A percentile compares a stretch with the other conserved stretches of the same genome.
These are phyloP conservation scores for Thunnus albacares DNA, from an alignment of 2,797 vertebrate species.

Conservation along the genomic window DNA sequence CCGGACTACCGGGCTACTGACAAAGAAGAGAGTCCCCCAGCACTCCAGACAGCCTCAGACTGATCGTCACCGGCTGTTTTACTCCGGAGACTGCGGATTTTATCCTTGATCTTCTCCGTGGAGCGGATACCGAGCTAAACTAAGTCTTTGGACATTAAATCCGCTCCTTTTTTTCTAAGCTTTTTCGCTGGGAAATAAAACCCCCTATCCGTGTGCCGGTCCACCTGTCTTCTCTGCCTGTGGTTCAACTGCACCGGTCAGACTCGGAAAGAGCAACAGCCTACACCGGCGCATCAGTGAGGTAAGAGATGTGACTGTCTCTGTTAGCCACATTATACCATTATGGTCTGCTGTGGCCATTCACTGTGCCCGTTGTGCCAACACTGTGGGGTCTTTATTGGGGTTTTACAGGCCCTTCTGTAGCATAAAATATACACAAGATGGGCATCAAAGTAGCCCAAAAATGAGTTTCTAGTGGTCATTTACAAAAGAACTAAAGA, in stretches of 20 bases:
- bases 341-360: too few species aligned
- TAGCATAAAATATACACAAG: neutral
- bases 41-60: slow-evolving; percentile 51
- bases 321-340: neutral
- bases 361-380: neutral
- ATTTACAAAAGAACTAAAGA: neutral
- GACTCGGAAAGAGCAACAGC: slow-evolving; percentile 78
- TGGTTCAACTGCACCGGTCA: slow-evolving; percentile 55
- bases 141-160: slow-evolving; percentile 30
- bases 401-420: slow-evolving; percentile 7
- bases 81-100: slow-evolving; percentile 74
- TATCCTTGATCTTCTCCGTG: slow-evolving; percentile 35
- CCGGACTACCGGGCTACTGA: slow-evolving; percentile 6
- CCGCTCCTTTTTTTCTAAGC: neutral
- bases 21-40: slow-evolving; percentile 16
- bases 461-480: neutral
- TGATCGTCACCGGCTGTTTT: slow-evolving; percentile 60
- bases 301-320: slow-evolving; percentile 70
- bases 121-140: slow-evolving; percentile 37
- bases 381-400: neutral
- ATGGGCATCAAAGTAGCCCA: neutral
- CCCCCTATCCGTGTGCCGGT: neutral
- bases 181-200: slow-evolving; percentile 8
- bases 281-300: slow-evolving; percentile 70
- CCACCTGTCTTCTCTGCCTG: slow-evolving; percentile 33